Evolutionary conservation across 2,797 vertebrate genomes (phyloP), one percentile per base, ranked within the genome.

Genomic region (Adrianichthys oophorus): DNA sequence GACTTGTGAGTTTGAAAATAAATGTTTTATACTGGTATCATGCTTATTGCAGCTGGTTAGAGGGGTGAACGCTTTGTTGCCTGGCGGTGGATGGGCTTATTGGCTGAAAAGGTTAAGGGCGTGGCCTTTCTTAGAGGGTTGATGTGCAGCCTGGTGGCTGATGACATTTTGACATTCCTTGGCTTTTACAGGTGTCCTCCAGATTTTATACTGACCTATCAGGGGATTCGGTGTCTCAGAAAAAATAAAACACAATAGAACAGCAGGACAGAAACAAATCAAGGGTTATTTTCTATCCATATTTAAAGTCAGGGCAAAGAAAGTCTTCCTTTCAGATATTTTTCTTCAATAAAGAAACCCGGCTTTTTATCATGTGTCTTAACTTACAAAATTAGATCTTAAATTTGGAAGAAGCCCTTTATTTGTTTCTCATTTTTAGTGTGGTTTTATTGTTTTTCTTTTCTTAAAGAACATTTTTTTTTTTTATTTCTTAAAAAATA

Each of bases 1-100:
- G 91, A 98, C 94, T 84, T 98, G 97, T 99, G 93, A 98, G 97
- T 98, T 70, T 78, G 40, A 50, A 58, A 6, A 44, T 70, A 57
- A 63, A 62, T 75, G 72, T 14, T 58, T 54, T 67, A 79, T 82
- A 71, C 51, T 74, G 66, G 46, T 77, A 52, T 37, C 8, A 51
- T 46, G 89, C 88, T 90, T 90, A 68, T 65, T 79, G 85, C 81
- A 76, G 61, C 76, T 71, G 72, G 79, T 88, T 79, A 63, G 70
- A 70, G 46, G 76, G 87, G 85, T 86, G 84, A 85, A 81, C 82
- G 83, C 83, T 73, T 89, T 90, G 88, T 90, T 90, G 86, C 87
- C 86, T 88, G 83, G 87, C 90, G 89, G 82, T 85, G 79, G 83
- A 80, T 85, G 80, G 75, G 87, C 82, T 90, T 89, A 56, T 85